These are phyloP conservation scores for Plusia festucae DNA, from an alignment of 2,888 invertebrate genomes.

Conservation along the genomic window DNA sequence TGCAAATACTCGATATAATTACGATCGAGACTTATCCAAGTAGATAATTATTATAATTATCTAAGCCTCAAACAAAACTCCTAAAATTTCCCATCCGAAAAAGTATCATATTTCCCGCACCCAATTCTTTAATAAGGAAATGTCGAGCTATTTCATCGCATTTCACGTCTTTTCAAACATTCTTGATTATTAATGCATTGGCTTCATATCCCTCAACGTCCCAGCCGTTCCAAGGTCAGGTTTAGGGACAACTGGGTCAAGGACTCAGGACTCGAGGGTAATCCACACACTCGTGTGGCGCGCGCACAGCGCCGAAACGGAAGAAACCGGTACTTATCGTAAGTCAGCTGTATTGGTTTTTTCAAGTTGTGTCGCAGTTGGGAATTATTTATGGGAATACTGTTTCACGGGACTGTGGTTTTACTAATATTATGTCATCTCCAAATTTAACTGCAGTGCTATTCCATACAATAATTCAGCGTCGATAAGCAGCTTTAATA, in stretches of 20 bases:
- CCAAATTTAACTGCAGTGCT: too few relatives aligned
- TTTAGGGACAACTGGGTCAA: constrained; percentile 5
- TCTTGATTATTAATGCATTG: constrained; percentile 7
- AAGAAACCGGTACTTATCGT: neutral
- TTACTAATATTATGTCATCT: too few relatives aligned
- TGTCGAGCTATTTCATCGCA: neutral
- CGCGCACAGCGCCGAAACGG: neutral
- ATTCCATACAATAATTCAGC: too few relatives aligned
- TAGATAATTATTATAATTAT: too few relatives aligned
- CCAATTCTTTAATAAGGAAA: neutral
- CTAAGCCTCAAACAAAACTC: too few relatives aligned
- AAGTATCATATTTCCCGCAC: too few relatives aligned
- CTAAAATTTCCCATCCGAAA: too few relatives aligned
- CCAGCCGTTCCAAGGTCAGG: neutral
- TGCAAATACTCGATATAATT: too few relatives aligned
- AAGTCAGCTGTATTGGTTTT: neutral
- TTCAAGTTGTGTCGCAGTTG: neutral
- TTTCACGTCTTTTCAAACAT: neutral
- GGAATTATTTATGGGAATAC: too few relatives aligned
- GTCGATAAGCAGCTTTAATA: too few relatives aligned
- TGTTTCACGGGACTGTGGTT: too few relatives aligned
- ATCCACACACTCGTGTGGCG: neutral
- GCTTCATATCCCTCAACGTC: constrained; percentile 1
- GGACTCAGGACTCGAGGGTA: neutral
- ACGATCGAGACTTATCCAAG: too few relatives aligned